These are phyloP conservation scores for Cyprinodon variegatus DNA, from an alignment of 2,113 vertebrate genomes.

Conservation along the genomic window DNA sequence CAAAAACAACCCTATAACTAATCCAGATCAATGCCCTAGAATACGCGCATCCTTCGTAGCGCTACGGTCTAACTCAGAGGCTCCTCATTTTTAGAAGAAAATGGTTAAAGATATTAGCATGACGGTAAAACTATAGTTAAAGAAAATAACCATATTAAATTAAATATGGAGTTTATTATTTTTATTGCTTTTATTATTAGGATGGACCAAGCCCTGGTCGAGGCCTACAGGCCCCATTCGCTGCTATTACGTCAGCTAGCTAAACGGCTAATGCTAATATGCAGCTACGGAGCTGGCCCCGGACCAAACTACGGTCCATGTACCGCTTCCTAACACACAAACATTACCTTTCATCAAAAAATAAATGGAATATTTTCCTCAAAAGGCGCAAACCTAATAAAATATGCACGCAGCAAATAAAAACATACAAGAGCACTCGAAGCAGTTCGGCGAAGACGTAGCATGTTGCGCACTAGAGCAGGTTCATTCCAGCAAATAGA, in stretches of 20 bases:
- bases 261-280: conserved; percentile 18
- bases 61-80: background rate
- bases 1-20: background rate
- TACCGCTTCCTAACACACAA: background rate
- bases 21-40: background rate
- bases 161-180: background rate
- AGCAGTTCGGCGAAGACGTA: background rate
- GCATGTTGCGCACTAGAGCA: conserved; percentile 59
- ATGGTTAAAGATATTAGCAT: accelerated
- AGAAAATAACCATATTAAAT: background rate
- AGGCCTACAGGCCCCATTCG: conserved; percentile 59
- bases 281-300: conserved; percentile 45
- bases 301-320: conserved; percentile 51
- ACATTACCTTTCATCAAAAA: background rate
- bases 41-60: background rate
- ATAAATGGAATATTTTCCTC: accelerated
- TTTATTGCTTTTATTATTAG: background rate
- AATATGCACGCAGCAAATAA: too few relatives aligned
- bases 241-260: conserved; percentile 47
- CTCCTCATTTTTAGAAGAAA: background rate
- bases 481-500: conserved; percentile 69
- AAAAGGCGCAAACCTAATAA: accelerated
- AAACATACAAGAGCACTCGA: background rate
- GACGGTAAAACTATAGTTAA: background rate
- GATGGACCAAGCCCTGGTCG: conserved; percentile 46